Base-by-base conservation (phyloP, 2,888 invertebrate species). In the Tortricodes alternella region DNA sequence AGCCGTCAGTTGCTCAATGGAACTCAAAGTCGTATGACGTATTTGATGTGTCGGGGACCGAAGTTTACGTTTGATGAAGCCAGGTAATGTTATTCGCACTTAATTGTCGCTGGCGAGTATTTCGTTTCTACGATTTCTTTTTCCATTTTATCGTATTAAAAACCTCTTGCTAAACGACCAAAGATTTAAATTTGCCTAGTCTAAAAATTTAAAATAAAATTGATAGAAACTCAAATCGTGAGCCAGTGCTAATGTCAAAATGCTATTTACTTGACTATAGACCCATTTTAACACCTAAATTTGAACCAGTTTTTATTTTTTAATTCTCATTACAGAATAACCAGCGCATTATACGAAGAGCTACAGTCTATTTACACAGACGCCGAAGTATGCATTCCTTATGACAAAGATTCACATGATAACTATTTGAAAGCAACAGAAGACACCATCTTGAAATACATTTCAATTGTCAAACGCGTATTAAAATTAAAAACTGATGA, bases 11-110 rank as follows among this genome's bases (percentile, higher is more conserved):
- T 74, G 60, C 58, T 89, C 21, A 85, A 85, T 46, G 63, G 46
- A 15, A 80, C 77, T 16, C 91, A 92, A 61, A 71, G 70, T 41
- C 83, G 94, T 58, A 92, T 92, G 84, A 74, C 92, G 46, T 92
- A 91, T 78, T 76, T 94, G 8, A 65, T 94, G 35, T 95, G 95
- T 66, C 84, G 93, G 64, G 94, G 94, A 35, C 93, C 94, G 0
- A 91, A 83, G 50, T 94, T 89, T 69, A 91, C 89, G 2, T 79
- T 83, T 38, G 72, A 87, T 43, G 92, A 93, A 71, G 88, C 91
- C 6, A 88, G 91, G 94, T 94, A 76, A 66, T 11, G 4, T 37
- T 6, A 34, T 15, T n/a, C n/a, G n/a, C n/a, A n/a, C n/a, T n/a
- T n/a, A n/a, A n/a, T n/a, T n/a, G n/a, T n/a, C n/a, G n/a, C n/a